These are phyloP conservation scores for Masticophis lateralis DNA, from an alignment of 2,797 vertebrate species.

Conservation along the genomic window DNA sequence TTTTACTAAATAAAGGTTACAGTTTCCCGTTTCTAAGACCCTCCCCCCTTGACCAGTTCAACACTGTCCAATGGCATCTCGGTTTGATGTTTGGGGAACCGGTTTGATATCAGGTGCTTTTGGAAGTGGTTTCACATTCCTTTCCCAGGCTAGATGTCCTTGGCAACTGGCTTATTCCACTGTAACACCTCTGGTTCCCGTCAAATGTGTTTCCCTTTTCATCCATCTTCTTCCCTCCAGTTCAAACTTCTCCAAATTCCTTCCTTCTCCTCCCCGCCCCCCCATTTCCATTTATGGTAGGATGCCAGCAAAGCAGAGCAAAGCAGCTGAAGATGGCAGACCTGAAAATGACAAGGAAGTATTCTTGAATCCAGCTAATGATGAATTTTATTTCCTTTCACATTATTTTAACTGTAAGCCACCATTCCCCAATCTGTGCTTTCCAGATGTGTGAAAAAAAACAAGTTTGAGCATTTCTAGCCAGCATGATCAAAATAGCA, in stretches of 20 bases:
- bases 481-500: not conserved
- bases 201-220: not conserved
- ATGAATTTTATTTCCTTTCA: not conserved
- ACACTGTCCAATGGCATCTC: not conserved
- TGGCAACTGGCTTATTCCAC: not conserved
- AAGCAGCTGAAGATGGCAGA: not conserved
- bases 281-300: not conserved
- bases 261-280: not conserved
- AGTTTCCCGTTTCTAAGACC: not conserved
- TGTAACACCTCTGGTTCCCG: not conserved
- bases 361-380: not conserved
- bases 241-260: not conserved
- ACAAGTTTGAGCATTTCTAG: not conserved
- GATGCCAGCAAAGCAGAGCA: not conserved
- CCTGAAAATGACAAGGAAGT: not conserved
- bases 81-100: not conserved
- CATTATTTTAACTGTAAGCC: not conserved
- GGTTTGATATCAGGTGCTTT: not conserved
- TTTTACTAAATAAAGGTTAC: not conserved
- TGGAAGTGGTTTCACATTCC: not conserved
- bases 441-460: not conserved
- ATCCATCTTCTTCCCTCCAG: not conserved
- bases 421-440: not conserved
- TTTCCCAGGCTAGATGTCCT: not conserved
- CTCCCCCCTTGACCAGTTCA: not conserved